Percentiles rank a stretch among this genome's conserved stretches.
Conservation (phyloP, 2,113 vertebrate species). For the Aegotheles bennettii region DNA sequence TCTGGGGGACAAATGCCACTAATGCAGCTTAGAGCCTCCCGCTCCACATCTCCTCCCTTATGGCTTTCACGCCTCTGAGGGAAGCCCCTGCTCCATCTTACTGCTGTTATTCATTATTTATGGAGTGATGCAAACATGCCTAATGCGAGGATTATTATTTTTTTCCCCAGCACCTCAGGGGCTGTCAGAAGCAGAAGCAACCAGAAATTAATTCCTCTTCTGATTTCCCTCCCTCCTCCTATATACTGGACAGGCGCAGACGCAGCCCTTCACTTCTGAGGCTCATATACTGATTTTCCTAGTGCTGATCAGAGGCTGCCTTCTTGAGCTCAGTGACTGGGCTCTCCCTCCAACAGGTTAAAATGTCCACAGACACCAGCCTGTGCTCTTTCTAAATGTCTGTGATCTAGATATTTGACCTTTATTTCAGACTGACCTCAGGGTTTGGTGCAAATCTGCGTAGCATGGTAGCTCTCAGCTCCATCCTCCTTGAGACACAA, state of each 20-base stretch:
- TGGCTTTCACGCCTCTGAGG: neutral
- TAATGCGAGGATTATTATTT: neutral
- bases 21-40: neutral
- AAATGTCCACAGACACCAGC: neutral
- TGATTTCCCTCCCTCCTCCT: neutral
- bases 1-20: neutral
- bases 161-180: neutral
- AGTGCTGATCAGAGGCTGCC: neutral
- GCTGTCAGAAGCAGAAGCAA: conserved; percentile 8
- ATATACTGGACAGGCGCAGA: neutral
- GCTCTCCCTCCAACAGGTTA: neutral
- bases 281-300: neutral
- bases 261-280: neutral
- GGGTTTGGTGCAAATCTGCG: neutral
- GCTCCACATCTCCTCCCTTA: neutral
- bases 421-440: conserved; percentile 4
- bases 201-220: neutral
- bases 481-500: neutral
- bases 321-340: neutral
- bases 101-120: neutral
- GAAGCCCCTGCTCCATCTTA: neutral
- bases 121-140: neutral
- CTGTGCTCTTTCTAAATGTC: neutral
- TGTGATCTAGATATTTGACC: neutral
- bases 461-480: neutral